phyloP scores from a whole-genome alignment of 2,797 vertebrate species.

The Pyrocephalus nanus region DNA sequence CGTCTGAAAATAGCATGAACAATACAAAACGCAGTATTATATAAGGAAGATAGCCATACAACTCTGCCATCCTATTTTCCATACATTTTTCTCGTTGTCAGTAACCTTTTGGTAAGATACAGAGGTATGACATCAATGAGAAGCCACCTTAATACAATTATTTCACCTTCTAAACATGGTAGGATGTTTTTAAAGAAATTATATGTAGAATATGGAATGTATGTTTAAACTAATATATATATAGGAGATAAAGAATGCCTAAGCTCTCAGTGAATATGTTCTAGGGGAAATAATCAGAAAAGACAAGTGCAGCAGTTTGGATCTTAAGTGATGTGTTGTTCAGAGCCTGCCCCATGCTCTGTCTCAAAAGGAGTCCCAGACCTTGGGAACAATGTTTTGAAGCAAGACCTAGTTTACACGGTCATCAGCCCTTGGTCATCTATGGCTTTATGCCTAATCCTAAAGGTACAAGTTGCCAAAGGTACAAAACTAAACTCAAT shows the following conservation, averaged over 20 bases:
- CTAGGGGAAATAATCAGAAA: background rate
- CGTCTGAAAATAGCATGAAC: background rate
- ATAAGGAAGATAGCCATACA: background rate
- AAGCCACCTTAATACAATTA: background rate
- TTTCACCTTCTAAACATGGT: background rate
- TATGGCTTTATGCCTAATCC: background rate
- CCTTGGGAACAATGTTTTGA: background rate
- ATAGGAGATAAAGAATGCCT: background rate
- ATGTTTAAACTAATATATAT: background rate
- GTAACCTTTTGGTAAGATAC: background rate
- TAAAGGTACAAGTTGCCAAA: background rate
- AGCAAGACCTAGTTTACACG: background rate
- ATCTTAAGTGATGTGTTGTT: background rate
- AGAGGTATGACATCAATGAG: background rate
- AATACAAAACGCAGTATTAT: background rate
- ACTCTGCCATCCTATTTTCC: background rate
- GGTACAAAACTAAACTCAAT: background rate
- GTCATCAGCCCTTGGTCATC: background rate
- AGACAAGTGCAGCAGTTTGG: background rate
- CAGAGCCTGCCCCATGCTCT: background rate
- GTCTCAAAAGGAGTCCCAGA: background rate
- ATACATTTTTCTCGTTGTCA: background rate
- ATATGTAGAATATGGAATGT: accelerated
- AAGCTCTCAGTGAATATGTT: background rate
- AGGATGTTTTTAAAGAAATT: background rate